Conservation (phyloP, 2,888 invertebrate species). For the Malachius bipustulatus region DNA sequence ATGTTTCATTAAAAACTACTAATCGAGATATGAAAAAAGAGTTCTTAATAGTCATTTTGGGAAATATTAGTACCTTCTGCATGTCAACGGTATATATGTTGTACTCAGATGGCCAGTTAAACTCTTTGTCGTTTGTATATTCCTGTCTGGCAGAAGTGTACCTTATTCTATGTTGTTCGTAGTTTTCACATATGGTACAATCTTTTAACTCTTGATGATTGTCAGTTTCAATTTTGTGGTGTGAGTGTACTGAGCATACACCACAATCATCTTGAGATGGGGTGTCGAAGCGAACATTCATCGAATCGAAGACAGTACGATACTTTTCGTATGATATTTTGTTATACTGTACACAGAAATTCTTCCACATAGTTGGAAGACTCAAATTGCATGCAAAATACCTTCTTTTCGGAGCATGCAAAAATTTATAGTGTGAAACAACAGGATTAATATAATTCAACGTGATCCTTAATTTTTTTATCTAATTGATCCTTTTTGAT, state of each 20-base stretch:
- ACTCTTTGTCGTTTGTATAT: slow-evolving; percentile 1
- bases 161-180: neutral
- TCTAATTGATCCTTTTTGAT: neutral
- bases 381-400: neutral
- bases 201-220: neutral
- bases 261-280: slow-evolving; percentile 3
- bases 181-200: neutral
- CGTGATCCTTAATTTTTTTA: slow-evolving; percentile 1
- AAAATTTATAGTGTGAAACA: neutral
- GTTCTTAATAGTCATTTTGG: slow-evolving; percentile 1
- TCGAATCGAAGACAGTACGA: slow-evolving; percentile 1
- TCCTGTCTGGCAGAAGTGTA: slow-evolving; percentile 3
- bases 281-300: slow-evolving; percentile 1
- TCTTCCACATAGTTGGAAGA: neutral
- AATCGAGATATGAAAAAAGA: slow-evolving; percentile 1
- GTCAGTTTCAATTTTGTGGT: neutral
- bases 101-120: too few species aligned
- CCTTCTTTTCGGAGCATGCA: neutral
- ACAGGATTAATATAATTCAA: slow-evolving; percentile 1
- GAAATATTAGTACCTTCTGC: slow-evolving; percentile 1
- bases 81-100: slow-evolving; percentile 1
- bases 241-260: neutral
- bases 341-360: neutral
- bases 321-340: slow-evolving; percentile 1
- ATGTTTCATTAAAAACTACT: slow-evolving; percentile 2